These are phyloP conservation scores for Platichthys flesus DNA, from an alignment of 2,113 vertebrate genomes.

Conservation along the genomic window DNA sequence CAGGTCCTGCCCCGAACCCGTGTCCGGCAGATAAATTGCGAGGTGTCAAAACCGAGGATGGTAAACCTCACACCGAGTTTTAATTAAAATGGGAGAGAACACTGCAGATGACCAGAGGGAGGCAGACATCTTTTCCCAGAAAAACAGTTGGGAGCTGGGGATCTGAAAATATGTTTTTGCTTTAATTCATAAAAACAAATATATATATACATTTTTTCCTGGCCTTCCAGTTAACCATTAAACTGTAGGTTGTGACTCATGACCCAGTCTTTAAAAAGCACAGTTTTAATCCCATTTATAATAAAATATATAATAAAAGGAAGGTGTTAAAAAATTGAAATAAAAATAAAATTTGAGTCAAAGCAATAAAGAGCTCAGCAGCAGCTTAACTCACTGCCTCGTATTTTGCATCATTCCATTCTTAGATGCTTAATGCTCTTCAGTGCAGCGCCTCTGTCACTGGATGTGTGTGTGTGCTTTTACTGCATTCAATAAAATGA, in stretches of 20 bases:
- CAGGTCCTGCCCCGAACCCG: slow-evolving; percentile 64
- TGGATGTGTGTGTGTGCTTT: slow-evolving; percentile 30
- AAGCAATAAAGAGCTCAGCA: no score
- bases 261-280: not conserved
- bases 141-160: not conserved
- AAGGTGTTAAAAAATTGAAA: no score
- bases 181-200: not conserved
- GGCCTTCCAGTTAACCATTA: not conserved
- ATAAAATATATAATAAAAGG: not conserved
- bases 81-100: slow-evolving; percentile 63
- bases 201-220: not conserved
- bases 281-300: not conserved
- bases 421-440: slow-evolving; percentile 52
- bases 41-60: slow-evolving; percentile 75
- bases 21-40: slow-evolving; percentile 73
- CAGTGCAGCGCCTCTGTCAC: slow-evolving; percentile 42
- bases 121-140: not conserved
- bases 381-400: not conserved
- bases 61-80: slow-evolving; percentile 61
- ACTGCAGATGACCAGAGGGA: not conserved
- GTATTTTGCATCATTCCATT: slow-evolving; percentile 18
- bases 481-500: slow-evolving; percentile 34
- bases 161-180: not conserved
- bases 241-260: not conserved
- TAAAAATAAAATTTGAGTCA: not conserved